phyloP scores from a whole-genome alignment of 2,888 invertebrate species.

The Trissolcus brochymenae region DNA sequence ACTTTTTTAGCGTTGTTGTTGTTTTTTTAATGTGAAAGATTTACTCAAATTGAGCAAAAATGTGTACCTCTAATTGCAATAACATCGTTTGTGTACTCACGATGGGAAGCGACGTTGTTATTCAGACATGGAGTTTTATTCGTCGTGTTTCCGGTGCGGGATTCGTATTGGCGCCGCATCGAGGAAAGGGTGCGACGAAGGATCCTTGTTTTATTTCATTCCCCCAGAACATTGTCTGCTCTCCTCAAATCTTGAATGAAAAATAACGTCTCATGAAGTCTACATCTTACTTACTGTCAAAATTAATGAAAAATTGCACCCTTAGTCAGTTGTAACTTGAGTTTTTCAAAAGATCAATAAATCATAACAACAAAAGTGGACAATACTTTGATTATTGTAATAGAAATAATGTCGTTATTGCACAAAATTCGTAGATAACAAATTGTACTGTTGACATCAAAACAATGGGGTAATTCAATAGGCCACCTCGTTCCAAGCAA shows the following conservation, averaged over 20 bases:
- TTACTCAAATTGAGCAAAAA: neutral
- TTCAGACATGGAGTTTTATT: conserved; percentile 10
- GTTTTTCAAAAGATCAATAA: neutral
- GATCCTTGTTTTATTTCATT: conserved; percentile 28
- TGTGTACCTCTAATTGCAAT: conserved; percentile 1
- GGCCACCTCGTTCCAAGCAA: conserved; percentile 16
- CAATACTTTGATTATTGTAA: too few species aligned
- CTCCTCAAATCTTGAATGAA: conserved; percentile 28
- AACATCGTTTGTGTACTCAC: neutral
- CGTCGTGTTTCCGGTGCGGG: conserved; percentile 25
- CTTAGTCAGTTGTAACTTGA: neutral
- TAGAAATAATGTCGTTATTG: too few species aligned
- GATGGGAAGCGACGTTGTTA: neutral
- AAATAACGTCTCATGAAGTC: conserved; percentile 10
- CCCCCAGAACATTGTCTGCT: conserved; percentile 23
- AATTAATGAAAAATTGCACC: conserved; percentile 5
- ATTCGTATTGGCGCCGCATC: conserved; percentile 33
- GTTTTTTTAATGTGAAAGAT: neutral
- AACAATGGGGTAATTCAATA: too few species aligned
- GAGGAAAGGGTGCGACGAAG: conserved; percentile 36
- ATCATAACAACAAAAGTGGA: too few species aligned
- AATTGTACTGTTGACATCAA: too few species aligned
- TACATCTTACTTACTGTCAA: neutral
- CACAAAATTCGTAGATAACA: too few species aligned
- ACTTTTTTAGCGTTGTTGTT: too few species aligned